Evolutionary conservation across 1,140 invertebrate species (phyloP).

Genomic region (Neotoxoptera formosana): DNA sequence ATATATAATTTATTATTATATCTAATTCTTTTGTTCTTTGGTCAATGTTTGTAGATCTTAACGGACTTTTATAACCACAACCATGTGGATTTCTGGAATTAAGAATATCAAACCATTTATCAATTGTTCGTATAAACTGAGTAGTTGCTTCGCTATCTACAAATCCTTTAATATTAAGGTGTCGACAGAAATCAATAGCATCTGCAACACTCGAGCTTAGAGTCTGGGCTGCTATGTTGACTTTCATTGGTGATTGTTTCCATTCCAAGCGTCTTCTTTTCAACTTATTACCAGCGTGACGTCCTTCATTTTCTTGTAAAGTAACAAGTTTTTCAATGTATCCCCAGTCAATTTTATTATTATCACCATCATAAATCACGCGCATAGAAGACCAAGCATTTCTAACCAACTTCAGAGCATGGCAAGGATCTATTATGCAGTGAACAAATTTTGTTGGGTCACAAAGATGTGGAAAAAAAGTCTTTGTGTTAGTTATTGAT

Average conservation of each 20-base stretch:
- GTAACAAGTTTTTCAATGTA: neutral
- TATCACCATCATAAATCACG: neutral
- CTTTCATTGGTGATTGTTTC: slow-evolving; percentile 58
- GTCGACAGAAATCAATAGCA: neutral
- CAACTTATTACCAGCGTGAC: neutral
- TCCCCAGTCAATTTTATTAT: neutral
- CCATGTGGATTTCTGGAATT: no score
- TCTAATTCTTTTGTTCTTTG: no score
- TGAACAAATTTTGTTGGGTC: neutral
- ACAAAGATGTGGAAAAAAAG: slow-evolving; percentile 55
- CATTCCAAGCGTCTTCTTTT: slow-evolving; percentile 31
- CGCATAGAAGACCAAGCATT: neutral
- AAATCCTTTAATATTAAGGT: no score
- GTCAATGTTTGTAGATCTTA: no score
- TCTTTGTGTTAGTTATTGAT: neutral
- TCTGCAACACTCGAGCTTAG: neutral
- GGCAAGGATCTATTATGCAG: neutral
- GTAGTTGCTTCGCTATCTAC: no score
- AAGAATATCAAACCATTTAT: no score
- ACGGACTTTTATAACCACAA: no score
- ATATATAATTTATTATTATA: no score
- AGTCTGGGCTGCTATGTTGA: neutral
- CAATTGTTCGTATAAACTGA: no score
- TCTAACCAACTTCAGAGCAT: neutral
- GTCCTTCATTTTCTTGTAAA: neutral